These are phyloP conservation scores for Furcifer pardalis DNA, from an alignment of 2,797 vertebrate genomes.

Conservation along the genomic window DNA sequence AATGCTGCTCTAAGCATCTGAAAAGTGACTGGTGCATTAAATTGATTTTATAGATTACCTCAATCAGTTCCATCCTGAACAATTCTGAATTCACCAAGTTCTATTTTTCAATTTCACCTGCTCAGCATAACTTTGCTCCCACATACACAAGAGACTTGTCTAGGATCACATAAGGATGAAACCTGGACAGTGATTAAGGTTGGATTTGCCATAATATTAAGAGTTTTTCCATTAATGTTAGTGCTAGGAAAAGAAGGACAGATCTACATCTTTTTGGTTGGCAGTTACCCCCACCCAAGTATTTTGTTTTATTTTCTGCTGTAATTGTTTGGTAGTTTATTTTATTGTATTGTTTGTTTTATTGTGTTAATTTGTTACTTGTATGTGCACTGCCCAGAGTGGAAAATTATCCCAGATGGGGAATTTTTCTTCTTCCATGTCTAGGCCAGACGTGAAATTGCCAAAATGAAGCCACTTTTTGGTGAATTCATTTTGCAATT, in stretches of 20 bases:
- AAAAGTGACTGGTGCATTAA: background rate
- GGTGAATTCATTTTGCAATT: no score
- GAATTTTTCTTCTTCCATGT: no score
- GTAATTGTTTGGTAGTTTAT: no score
- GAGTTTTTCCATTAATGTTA: background rate
- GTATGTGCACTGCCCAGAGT: no score
- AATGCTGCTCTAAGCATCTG: background rate
- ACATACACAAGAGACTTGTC: background rate
- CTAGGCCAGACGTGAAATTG: no score
- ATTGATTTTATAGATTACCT: background rate
- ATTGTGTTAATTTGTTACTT: no score
- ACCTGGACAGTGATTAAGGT: background rate
- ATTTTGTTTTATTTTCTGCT: no score
- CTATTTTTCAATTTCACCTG: background rate
- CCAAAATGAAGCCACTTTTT: no score
- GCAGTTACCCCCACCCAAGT: background rate
- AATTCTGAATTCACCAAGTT: no score
- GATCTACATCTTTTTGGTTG: background rate
- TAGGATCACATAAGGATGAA: background rate
- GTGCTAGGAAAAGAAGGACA: background rate
- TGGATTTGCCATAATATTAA: background rate
- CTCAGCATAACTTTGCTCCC: background rate
- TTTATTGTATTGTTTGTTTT: no score
- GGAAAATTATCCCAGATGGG: no score
- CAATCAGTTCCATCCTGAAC: background rate